phyloP scores from a whole-genome alignment of 2,113 vertebrate species.

The Sitta europaea region DNA sequence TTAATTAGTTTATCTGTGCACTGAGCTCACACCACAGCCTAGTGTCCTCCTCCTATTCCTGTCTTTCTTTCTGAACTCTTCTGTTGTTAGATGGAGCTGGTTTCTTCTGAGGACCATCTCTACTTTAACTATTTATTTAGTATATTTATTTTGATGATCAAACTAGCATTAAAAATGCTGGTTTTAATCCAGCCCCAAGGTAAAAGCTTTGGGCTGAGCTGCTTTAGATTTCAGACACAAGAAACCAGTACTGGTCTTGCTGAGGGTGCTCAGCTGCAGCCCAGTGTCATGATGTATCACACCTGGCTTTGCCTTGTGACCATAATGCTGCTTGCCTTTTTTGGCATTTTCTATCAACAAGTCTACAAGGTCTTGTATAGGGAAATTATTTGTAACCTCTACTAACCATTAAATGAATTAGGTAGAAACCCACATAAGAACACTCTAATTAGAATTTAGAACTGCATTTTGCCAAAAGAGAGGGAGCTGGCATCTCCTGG shows the following conservation, averaged over 20 bases:
- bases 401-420: neutral
- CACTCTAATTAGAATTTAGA: neutral
- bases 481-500: neutral
- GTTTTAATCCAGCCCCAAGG: neutral
- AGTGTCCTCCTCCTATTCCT: neutral
- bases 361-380: neutral
- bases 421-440: neutral
- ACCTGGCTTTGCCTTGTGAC: neutral
- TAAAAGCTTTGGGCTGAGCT: neutral
- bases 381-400: neutral
- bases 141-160: neutral
- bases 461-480: neutral
- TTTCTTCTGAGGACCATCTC: neutral
- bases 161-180: neutral
- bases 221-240: neutral
- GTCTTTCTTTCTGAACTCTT: neutral
- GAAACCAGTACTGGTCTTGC: neutral
- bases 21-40: neutral
- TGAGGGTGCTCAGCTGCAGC: neutral
- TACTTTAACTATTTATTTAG: neutral
- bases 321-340: neutral
- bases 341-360: neutral
- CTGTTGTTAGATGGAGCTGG: neutral
- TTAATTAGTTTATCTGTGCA: neutral
- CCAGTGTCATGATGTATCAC: neutral